Evolutionary conservation across 2,113 vertebrate species (phyloP), one percentile per base, ranked within the genome.

Genomic region (Silurus glanis): DNA sequence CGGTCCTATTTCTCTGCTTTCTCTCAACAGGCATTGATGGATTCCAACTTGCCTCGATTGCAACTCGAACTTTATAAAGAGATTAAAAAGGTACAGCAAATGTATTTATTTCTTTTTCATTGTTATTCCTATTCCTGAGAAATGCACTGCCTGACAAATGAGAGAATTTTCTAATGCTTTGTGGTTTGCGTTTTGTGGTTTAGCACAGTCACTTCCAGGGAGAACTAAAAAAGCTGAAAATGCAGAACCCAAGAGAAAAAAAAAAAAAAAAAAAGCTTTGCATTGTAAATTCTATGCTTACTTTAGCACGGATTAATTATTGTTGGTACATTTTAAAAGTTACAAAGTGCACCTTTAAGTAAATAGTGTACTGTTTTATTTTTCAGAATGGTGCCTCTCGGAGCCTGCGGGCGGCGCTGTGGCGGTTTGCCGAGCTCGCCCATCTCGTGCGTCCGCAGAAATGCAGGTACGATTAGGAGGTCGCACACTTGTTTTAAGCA

Each of bases 61-160:
- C 98, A 99, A 91, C 92, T 99, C 67, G 98, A 99, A 84, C 94
- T 99, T 6, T 99, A 99, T 90, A 99, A 99, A 95, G 98, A 99
- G 92, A 97, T 99, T 87, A 99, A 99, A 94, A 99, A 99, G 97
- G 98, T 98, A 28, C 59, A 6, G 71, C 45, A 59, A 9, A 28
- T 17, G 6, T 19, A 4, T 45, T 64, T 12, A 23, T 5, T 28
- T 5, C 17, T 9, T 51, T 5, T 51, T 37, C 28, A 37, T 25
- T 12, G 45, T 76, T 61, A 0, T 10, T 67, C 21, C 16, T 51
- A 2, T 55, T 55, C 7, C 37, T 64, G 14, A 82, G 14, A 67
- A 53, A 19, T 55, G 23, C 64, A 59, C 49, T 53, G 49, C 9
- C 49, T n/a, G 47, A 25, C 23, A 16, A 23, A 4, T 56, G 17